A percentile compares a stretch with the other conserved stretches of the same genome.
phyloP scores from a whole-genome alignment of 2,888 invertebrate species.

The Aleiodes alternator region DNA sequence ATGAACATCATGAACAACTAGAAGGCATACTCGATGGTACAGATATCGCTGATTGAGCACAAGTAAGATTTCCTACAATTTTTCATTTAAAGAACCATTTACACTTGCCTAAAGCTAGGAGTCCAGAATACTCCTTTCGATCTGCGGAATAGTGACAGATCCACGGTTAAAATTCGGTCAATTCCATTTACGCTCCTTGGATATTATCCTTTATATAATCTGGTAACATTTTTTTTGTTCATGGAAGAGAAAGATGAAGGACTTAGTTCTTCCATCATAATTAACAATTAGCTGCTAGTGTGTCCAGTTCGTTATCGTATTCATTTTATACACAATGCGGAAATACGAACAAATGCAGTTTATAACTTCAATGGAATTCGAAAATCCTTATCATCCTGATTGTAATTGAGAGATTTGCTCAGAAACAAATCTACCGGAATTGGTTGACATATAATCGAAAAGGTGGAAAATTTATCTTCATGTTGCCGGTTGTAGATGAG shows the following conservation, averaged over 20 bases:
- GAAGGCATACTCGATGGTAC: no score
- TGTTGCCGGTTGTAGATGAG: not conserved
- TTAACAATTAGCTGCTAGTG: not conserved
- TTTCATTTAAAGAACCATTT: no score
- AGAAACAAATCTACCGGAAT: not conserved
- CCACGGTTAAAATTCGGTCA: no score
- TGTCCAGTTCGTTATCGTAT: constrained; percentile 5
- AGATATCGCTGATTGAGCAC: no score
- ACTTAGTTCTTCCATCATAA: constrained; percentile 2
- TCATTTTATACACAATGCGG: not conserved
- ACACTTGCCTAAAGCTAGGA: no score
- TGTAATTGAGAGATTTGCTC: not conserved
- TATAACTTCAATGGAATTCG: constrained; percentile 10
- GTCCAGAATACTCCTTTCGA: no score
- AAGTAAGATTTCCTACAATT: no score
- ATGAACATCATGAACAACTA: no score
- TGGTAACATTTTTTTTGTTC: not conserved
- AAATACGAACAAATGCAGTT: not conserved
- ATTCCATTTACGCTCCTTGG: no score
- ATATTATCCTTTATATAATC: no score
- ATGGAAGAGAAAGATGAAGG: not conserved
- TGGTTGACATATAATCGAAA: not conserved
- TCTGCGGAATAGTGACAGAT: no score
- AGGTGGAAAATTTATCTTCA: constrained; percentile 17
- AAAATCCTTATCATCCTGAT: not conserved